These are phyloP conservation scores for Latrodectus elegans DNA, from an alignment of 2,888 invertebrate species.

Conservation along the genomic window DNA sequence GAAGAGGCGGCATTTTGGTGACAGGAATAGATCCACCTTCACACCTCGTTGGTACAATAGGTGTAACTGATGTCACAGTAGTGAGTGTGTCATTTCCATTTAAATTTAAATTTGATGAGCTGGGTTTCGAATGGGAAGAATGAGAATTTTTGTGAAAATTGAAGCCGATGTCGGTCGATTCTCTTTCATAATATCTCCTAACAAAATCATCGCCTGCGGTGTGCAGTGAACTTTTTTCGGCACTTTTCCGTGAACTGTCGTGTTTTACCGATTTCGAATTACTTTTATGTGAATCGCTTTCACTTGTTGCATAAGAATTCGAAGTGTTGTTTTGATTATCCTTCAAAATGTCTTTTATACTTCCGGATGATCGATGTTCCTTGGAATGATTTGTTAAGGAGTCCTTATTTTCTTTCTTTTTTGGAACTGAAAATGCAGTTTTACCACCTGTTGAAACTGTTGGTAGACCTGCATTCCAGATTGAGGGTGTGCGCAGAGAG, in stretches of 20 bases:
- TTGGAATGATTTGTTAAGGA: conserved; percentile 43
- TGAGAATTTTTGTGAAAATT: conserved; percentile 39
- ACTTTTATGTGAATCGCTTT: conserved; percentile 22
- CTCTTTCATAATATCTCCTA: conserved; percentile 28
- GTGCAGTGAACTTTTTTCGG: conserved; percentile 19
- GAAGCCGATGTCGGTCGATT: conserved; percentile 20
- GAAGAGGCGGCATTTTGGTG: conserved; percentile 57
- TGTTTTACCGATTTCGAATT: conserved; percentile 21
- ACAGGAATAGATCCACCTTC: conserved; percentile 55
- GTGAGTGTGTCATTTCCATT: conserved; percentile 39
- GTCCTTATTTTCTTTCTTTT: conserved; percentile 57
- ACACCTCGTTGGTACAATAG: conserved; percentile 43
- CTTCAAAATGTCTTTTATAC: conserved; percentile 62
- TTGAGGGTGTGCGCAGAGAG: conserved; percentile 31
- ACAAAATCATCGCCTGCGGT: conserved; percentile 41
- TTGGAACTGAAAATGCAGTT: conserved; percentile 67
- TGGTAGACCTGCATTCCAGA: conserved; percentile 65
- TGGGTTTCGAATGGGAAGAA: conserved; percentile 19
- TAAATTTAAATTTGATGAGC: conserved; percentile 7
- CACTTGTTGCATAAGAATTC: conserved; percentile 27
- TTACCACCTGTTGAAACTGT: conserved; percentile 45
- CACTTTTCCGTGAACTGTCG: conserved; percentile 25
- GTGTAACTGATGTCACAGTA: conserved; percentile 40
- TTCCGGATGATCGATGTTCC: conserved; percentile 54
- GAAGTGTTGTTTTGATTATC: conserved; percentile 44